phyloP scores from a whole-genome alignment of 53 echinoderm and acorn worm species.

The Antedon mediterranea region DNA sequence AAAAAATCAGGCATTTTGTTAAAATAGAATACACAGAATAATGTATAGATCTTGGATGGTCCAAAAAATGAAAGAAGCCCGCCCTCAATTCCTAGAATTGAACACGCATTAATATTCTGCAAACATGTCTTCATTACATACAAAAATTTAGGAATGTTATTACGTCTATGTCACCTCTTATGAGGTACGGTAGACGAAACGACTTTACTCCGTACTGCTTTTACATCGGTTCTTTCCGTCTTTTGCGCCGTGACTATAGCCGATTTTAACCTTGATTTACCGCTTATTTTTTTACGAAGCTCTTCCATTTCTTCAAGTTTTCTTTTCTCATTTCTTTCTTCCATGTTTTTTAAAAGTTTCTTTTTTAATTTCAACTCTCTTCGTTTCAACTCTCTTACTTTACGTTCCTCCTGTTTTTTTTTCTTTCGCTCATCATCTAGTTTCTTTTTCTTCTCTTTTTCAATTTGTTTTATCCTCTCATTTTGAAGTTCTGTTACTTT shows the following conservation, averaged over 20 bases:
- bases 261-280: conserved; percentile 43
- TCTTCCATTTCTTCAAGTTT: conserved; percentile 26
- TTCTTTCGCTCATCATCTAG: conserved; percentile 37
- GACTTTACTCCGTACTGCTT: background rate
- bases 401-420: conserved; percentile 30
- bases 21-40: no score
- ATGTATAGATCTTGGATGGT: no score
- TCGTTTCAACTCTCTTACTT: conserved; percentile 42
- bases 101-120: no score
- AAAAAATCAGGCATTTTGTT: no score
- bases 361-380: conserved; percentile 51
- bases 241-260: conserved; percentile 26
- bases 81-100: no score
- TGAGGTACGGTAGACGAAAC: background rate
- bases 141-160: no score
- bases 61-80: no score
- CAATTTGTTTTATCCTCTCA: conserved; percentile 47
- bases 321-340: conserved; percentile 21
- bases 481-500: conserved; percentile 56
- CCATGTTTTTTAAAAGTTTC: conserved; percentile 37
- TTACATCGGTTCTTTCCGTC: background rate
- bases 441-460: conserved; percentile 40
- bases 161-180: background rate
- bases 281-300: conserved; percentile 18
- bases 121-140: no score